A percentile compares a stretch with the other conserved stretches of the same genome.
phyloP scores from a whole-genome alignment of 1,140 invertebrate genomes.

The Bombyx mandarina region DNA sequence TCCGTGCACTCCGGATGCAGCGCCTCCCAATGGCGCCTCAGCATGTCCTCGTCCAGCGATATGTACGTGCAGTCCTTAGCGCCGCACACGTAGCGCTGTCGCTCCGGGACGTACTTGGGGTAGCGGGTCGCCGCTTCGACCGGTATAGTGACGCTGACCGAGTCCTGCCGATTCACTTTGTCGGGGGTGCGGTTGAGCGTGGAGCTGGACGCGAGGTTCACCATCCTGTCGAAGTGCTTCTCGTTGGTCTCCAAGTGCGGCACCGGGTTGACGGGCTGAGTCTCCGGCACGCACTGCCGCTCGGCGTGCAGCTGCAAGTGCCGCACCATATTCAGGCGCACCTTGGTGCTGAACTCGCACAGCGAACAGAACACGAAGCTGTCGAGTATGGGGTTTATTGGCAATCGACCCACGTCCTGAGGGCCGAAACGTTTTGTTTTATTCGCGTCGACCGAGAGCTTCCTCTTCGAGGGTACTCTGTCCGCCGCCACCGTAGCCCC shows the following conservation, averaged over 20 bases:
- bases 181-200: constrained; percentile 45
- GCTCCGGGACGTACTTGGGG: constrained; percentile 77
- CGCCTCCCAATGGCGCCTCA: constrained; percentile 79
- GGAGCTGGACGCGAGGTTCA: constrained; percentile 83
- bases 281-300: constrained; percentile 73
- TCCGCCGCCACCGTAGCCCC: not conserved
- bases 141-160: constrained; percentile 14
- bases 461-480: constrained; percentile 1
- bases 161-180: constrained; percentile 14
- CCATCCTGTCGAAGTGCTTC: constrained; percentile 88
- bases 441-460: not conserved
- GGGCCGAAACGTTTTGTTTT: constrained; percentile 51
- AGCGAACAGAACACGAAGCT: constrained; percentile 75
- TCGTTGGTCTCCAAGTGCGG: constrained; percentile 83
- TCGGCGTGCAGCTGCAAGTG: constrained; percentile 79
- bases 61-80: constrained; percentile 79
- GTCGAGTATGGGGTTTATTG: constrained; percentile 76
- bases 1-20: constrained; percentile 74
- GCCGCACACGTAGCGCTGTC: constrained; percentile 79
- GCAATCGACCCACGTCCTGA: constrained; percentile 75
- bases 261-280: constrained; percentile 82
- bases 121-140: constrained; percentile 37
- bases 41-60: constrained; percentile 79
- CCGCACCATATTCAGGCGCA: constrained; percentile 80
- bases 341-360: constrained; percentile 81